Conservation (phyloP, 2,888 invertebrate genomes). For the Panzeria rudis region DNA sequence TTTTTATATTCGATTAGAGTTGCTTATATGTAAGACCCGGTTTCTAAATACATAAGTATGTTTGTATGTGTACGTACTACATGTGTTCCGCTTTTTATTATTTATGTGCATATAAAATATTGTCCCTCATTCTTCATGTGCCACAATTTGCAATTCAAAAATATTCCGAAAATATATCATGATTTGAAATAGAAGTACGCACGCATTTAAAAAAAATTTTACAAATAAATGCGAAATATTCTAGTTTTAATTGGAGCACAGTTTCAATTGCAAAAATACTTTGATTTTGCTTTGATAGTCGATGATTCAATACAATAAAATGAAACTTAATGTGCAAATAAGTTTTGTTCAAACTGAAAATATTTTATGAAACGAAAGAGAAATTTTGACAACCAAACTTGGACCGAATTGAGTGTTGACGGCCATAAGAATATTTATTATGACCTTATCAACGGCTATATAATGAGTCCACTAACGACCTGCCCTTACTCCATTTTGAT, state of each 20-base stretch:
- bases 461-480: too few species aligned
- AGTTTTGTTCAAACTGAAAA: background rate
- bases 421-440: too few species aligned
- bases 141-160: slow-evolving; percentile 62
- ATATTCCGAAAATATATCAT: slow-evolving; percentile 40
- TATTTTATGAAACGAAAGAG: background rate
- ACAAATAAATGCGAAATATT: slow-evolving; percentile 38
- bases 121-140: slow-evolving; percentile 30
- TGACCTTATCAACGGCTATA: too few species aligned
- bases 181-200: background rate
- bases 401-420: too few species aligned
- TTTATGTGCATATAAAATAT: slow-evolving; percentile 23
- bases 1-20: slow-evolving; percentile 38
- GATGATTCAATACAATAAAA: background rate
- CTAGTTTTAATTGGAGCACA: slow-evolving; percentile 31
- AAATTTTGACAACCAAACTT: too few species aligned
- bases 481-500: too few species aligned
- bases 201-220: slow-evolving; percentile 7
- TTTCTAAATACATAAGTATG: slow-evolving; percentile 18
- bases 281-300: slow-evolving; percentile 1
- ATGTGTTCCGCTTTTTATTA: slow-evolving; percentile 48
- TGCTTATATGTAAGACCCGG: slow-evolving; percentile 30
- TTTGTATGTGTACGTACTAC: background rate
- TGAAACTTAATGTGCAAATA: background rate
- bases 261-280: background rate